phyloP scores from a whole-genome alignment of 2,888 invertebrate genomes.

The Lomographa bimaculata region DNA sequence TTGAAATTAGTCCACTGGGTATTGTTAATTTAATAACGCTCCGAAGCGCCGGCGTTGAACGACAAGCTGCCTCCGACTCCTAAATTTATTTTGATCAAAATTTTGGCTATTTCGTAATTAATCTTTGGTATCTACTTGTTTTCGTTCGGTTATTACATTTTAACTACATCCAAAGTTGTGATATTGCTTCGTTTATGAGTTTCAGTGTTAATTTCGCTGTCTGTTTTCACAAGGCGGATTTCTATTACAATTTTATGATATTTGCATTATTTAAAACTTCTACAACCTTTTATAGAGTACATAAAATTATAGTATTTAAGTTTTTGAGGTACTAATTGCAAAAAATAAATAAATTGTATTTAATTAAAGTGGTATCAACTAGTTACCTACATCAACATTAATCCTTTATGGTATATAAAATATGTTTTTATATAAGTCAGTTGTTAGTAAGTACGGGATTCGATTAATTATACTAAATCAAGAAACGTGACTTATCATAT shows the following conservation, averaged over 20 bases:
- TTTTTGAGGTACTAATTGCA: too few species aligned
- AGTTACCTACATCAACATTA: too few species aligned
- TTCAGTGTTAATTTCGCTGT: constrained; percentile 17
- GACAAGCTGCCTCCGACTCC: constrained; percentile 31
- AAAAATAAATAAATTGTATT: too few species aligned
- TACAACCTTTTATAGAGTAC: too few species aligned
- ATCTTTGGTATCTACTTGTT: constrained; percentile 35
- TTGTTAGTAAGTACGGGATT: too few species aligned
- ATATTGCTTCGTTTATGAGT: constrained; percentile 27
- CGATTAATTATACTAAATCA: too few species aligned
- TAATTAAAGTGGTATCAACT: too few species aligned
- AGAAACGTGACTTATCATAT: too few species aligned
- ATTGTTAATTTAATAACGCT: constrained; percentile 43
- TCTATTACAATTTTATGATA: constrained; percentile 14
- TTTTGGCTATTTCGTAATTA: constrained; percentile 41
- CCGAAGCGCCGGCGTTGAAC: constrained; percentile 19
- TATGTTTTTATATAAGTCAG: too few species aligned
- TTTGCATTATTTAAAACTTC: too few species aligned
- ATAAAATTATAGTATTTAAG: too few species aligned
- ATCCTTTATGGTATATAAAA: too few species aligned
- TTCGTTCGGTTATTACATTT: constrained; percentile 23
- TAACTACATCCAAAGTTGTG: constrained; percentile 24
- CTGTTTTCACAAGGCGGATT: constrained; percentile 8
- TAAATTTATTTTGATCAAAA: constrained; percentile 43
- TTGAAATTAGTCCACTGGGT: constrained; percentile 38